Base-by-base conservation (phyloP, 1,140 invertebrate species). In the Drosophila gunungcola region DNA sequence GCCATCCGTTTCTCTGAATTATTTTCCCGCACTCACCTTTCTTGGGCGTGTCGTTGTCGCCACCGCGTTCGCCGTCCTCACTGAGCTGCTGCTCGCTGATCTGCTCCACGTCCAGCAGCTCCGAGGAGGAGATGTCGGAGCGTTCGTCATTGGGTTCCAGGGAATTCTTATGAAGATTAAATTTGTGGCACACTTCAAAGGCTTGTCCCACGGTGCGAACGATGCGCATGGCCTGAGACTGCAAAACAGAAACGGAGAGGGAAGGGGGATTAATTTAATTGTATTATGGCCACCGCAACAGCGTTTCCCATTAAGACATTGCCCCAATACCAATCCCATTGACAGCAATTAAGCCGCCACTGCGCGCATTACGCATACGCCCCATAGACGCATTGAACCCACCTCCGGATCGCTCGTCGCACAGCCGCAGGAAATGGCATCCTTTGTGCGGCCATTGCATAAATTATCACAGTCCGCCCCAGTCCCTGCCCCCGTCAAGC, bases 161-260 rank as follows among this genome's bases (percentile, higher is more conserved):
- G 91, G 91, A 92, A 91, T 92, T 92, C 85, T 92, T 92, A 81
- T 94, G 78, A 83, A 94, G 92, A 81, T 96, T 96, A 93, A 97
- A 94, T 94, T 99, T 99, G 95, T 99, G 98, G 94, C 98, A 99
- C 90, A 99, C 98, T 94, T 99, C 98, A 94, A 99, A 99, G 16
- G 98, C 98, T 93, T 99, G 98, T 36, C 98, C 98, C 70, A 99
- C 98, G 1, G 98, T 99, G 84, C 98, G 95, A 41, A 99, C 98
- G 78, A 99, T 97, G 84, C 97, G 95, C 97, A 99, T 98, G 4
- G 98, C 98, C 94, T 99, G 98, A 93, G 96, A 98, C 98, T 99
- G 95, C 45, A 94, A 94, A 69, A 21, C 16, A 21, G 16, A 43
- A n/a, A 48, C 11, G 27, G 3, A 12, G 5, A 34, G 11, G 42